Evolutionary conservation across 2,113 vertebrate species (phyloP).

Genomic region (Sminthopsis crassicaudata): DNA sequence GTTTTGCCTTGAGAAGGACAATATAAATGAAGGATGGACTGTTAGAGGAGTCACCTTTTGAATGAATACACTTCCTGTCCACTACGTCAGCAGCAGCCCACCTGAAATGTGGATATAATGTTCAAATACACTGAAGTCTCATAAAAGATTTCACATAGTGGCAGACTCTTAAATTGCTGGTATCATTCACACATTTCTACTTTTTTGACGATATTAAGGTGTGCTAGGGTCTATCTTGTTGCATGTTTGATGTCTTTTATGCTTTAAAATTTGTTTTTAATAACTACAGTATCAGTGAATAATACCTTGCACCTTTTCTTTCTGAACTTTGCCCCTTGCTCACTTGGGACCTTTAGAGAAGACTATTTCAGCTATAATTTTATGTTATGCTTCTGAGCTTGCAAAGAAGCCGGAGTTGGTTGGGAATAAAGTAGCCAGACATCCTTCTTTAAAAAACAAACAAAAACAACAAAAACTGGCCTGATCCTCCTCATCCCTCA

Average conservation of each 20-base stretch:
- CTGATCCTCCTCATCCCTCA: not conserved
- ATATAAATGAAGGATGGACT: slow-evolving; percentile 19
- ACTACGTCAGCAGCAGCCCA: slow-evolving; percentile 2
- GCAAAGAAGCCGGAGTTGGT: not conserved
- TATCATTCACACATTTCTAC: slow-evolving; percentile 5
- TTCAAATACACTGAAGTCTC: slow-evolving; percentile 7
- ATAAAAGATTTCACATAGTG: not conserved
- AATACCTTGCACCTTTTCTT: not conserved
- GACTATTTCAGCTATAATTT: not conserved
- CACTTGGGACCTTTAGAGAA: not conserved
- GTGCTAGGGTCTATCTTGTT: not conserved
- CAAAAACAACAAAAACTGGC: no score
- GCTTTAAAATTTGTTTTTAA: not conserved
- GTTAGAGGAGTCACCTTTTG: not conserved
- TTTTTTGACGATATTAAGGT: not conserved
- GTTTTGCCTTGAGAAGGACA: slow-evolving; percentile 5
- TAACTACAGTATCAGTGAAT: not conserved
- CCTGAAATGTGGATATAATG: not conserved
- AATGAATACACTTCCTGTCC: slow-evolving; percentile 14
- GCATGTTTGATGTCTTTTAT: not conserved
- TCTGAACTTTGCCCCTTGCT: not conserved
- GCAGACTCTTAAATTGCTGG: not conserved
- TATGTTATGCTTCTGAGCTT: not conserved
- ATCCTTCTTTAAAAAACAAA: not conserved
- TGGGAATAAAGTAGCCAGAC: not conserved